Base-by-base conservation (phyloP, 2,888 invertebrate genomes). In the Oscheius sp. region DNA sequence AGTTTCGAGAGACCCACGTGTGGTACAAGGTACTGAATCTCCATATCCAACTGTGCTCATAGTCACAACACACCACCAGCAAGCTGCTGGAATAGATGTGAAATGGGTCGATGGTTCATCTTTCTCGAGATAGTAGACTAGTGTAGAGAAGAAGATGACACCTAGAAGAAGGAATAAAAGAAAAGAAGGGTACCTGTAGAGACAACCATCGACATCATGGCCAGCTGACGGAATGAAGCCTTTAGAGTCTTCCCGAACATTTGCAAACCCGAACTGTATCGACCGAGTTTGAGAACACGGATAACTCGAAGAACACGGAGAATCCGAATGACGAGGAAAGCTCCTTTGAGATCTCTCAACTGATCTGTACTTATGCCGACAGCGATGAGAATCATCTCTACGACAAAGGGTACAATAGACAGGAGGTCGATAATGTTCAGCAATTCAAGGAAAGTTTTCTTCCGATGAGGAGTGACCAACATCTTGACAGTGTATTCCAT, bases 151-250 rank as follows among this genome's bases (percentile, higher is more conserved):
- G 76, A 83, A 82, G 26, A 83, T 81, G 50, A 83, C 82, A 9
- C 83, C 82, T 8, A 14, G 8, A 36, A 36, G 36, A 14, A 9
- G 36, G 8, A n/a, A n/a, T n/a, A n/a, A n/a, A n/a, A n/a, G n/a
- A n/a, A n/a, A n/a, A n/a, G n/a, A n/a, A n/a, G n/a, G n/a, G 8
- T 36, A 36, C 36, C 51, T 4, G 83, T 83, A 64, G 79, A 66
- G 24, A 83, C 81, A 8, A 83, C 83, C 80, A 83, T 82, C 4
- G 80, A 80, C 82, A 83, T 82, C 83, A 83, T 83, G 41, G 80
- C 80, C 24, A 83, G 65, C 69, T 82, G 81, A 17, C 82, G 74
- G 72, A 78, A 81, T 3, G 73, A 72, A 4, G 77, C 77, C 77
- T 81, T 79, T 51, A 83, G 63, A n/a, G 83, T 83, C 62, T 81